These are phyloP conservation scores for Mythimna lalbum DNA, from an alignment of 2,888 invertebrate species.

Conservation along the genomic window DNA sequence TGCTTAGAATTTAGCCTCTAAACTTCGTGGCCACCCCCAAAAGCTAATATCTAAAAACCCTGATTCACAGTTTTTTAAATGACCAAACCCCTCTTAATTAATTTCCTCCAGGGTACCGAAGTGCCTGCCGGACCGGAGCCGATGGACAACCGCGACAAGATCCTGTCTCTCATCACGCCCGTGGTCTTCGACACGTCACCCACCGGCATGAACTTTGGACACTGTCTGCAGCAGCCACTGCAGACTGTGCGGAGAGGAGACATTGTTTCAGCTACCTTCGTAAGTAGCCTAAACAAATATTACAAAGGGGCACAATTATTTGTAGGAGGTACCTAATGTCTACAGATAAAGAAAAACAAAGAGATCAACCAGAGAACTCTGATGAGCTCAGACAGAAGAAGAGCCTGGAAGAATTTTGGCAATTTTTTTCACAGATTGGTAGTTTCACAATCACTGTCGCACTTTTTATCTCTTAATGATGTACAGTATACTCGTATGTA, in stretches of 20 bases:
- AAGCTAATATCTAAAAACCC: background rate
- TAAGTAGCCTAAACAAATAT: constrained; percentile 81
- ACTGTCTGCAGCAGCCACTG: constrained; percentile 93
- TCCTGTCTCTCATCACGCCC: constrained; percentile 93
- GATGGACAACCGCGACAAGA: constrained; percentile 92
- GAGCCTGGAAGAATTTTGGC: too few species aligned
- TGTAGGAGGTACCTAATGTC: too few species aligned
- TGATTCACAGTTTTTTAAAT: background rate
- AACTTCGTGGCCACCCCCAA: background rate
- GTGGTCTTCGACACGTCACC: constrained; percentile 94
- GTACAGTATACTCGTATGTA: too few species aligned
- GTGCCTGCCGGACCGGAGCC: constrained; percentile 93
- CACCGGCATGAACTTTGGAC: constrained; percentile 92
- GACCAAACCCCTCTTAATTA: constrained; percentile 55
- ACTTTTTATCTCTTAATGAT: too few species aligned
- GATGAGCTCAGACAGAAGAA: too few species aligned
- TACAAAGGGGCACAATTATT: too few species aligned
- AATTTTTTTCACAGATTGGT: too few species aligned
- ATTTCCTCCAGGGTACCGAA: constrained; percentile 76
- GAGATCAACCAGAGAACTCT: too few species aligned
- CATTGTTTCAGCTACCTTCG: constrained; percentile 93
- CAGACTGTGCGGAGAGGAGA: constrained; percentile 91
- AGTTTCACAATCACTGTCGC: too few species aligned
- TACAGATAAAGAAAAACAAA: too few species aligned
- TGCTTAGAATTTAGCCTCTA: background rate